phyloP scores from a whole-genome alignment of 2,113 vertebrate species.

The Paraplagusia blochii region DNA sequence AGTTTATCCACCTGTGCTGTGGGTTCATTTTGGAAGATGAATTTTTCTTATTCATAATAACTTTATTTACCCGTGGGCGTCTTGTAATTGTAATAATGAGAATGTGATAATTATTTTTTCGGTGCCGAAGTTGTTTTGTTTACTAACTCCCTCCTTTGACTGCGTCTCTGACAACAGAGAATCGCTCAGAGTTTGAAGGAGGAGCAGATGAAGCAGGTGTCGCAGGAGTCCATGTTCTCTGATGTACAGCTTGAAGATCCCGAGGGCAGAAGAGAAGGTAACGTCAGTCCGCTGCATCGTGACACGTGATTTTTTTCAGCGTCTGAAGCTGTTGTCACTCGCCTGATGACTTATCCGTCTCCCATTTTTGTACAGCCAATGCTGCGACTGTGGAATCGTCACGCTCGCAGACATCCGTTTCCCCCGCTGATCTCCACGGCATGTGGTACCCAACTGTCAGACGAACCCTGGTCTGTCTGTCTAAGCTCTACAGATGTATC shows the following conservation, averaged over 20 bases:
- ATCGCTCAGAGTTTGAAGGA: conserved; percentile 97
- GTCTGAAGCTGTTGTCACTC: conserved; percentile 15
- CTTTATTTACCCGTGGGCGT: neutral
- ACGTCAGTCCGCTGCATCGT: conserved; percentile 73
- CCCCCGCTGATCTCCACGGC: conserved; percentile 96
- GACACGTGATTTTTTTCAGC: neutral
- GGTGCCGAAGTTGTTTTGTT: no score
- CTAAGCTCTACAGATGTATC: conserved; percentile 98
- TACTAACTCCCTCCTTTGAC: neutral
- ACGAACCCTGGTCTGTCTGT: conserved; percentile 94
- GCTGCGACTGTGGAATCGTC: conserved; percentile 78
- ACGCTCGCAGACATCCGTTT: conserved; percentile 81
- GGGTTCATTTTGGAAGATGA: conserved; percentile 4
- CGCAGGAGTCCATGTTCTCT: conserved; percentile 81
- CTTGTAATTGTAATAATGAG: neutral
- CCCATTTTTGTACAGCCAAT: conserved; percentile 12
- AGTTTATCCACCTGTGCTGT: neutral
- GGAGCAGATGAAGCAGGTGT: conserved; percentile 83
- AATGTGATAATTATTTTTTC: neutral
- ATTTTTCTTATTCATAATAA: neutral
- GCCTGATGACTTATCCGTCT: conserved; percentile 15
- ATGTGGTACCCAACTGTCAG: conserved; percentile 99
- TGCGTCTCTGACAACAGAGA: conserved; percentile 74
- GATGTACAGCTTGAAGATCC: conserved; percentile 87
- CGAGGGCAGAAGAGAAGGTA: conserved; percentile 75